Conservation (phyloP, 53 echinoderm and acorn worm species). For the Holothuria leucospilota region DNA sequence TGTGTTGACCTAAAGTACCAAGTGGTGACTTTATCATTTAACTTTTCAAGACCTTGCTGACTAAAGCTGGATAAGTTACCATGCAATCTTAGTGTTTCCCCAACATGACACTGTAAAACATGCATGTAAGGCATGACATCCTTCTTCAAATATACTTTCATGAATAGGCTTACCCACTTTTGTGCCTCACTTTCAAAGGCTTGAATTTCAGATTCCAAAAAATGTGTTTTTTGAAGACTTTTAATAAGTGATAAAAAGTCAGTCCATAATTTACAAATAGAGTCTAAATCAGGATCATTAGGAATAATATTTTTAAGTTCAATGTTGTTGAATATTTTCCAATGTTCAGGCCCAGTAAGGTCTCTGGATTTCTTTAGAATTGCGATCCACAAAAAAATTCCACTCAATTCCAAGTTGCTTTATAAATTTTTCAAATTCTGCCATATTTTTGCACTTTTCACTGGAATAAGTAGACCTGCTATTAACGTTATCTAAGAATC, state of each 20-base stretch:
- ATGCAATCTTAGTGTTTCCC: too few relatives aligned
- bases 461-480: conserved; percentile 28
- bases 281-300: conserved; percentile 16
- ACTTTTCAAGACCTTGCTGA: too few relatives aligned
- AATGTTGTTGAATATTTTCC: conserved; percentile 18
- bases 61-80: too few relatives aligned
- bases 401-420: conserved; percentile 31
- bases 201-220: too few relatives aligned
- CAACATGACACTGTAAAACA: too few relatives aligned
- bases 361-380: conserved; percentile 32
- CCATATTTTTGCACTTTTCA: conserved; percentile 39
- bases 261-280: conserved; percentile 22
- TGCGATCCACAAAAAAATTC: conserved; percentile 10
- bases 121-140: too few relatives aligned
- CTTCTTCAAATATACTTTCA: too few relatives aligned
- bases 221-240: neutral
- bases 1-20: too few relatives aligned
- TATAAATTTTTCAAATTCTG: conserved; percentile 20
- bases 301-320: conserved; percentile 7
- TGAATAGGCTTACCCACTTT: too few relatives aligned
- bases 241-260: conserved; percentile 11
- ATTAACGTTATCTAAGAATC: conserved; percentile 20
- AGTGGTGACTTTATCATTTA: too few relatives aligned
- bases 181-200: too few relatives aligned
- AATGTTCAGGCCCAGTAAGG: conserved; percentile 4